phyloP scores from a whole-genome alignment of 2,888 invertebrate genomes.

The Ellobium chinense region DNA sequence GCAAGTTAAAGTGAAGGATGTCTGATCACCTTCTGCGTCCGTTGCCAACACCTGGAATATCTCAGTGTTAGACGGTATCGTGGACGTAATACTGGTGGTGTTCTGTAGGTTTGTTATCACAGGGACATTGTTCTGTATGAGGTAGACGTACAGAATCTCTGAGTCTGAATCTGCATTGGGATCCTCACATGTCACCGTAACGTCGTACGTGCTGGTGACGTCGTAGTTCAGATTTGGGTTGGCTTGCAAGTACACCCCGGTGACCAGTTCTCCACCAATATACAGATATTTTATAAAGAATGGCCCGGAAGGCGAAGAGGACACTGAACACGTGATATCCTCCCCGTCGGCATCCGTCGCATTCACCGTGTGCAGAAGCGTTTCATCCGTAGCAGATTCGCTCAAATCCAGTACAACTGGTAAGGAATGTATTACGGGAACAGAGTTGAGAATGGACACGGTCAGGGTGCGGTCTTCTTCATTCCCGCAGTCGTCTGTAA shows the following conservation, averaged over 20 bases:
- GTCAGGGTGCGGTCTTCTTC: neutral
- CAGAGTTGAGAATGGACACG: neutral
- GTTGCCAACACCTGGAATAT: neutral
- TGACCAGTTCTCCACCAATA: neutral
- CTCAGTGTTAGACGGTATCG: neutral
- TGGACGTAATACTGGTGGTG: slow-evolving; percentile 1
- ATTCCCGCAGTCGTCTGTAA: neutral
- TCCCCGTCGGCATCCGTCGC: neutral
- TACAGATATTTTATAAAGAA: neutral
- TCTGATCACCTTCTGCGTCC: slow-evolving; percentile 18
- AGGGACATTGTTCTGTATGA: slow-evolving; percentile 22
- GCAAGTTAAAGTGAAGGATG: slow-evolving; percentile 20
- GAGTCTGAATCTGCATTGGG: neutral
- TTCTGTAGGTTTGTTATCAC: slow-evolving; percentile 32
- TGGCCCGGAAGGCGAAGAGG: neutral
- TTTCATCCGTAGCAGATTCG: neutral
- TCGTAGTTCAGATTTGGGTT: neutral
- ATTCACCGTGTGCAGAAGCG: neutral
- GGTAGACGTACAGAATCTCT: slow-evolving; percentile 14
- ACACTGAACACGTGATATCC: neutral
- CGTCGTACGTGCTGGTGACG: neutral
- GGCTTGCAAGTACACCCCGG: neutral
- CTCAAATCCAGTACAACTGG: neutral
- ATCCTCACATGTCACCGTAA: slow-evolving; percentile 13
- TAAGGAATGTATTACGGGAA: neutral